Percentiles rank a stretch among this genome's conserved stretches.
Evolutionary conservation across 2,797 vertebrate species (phyloP).

Genomic region (Poeciliopsis gracilis): DNA sequence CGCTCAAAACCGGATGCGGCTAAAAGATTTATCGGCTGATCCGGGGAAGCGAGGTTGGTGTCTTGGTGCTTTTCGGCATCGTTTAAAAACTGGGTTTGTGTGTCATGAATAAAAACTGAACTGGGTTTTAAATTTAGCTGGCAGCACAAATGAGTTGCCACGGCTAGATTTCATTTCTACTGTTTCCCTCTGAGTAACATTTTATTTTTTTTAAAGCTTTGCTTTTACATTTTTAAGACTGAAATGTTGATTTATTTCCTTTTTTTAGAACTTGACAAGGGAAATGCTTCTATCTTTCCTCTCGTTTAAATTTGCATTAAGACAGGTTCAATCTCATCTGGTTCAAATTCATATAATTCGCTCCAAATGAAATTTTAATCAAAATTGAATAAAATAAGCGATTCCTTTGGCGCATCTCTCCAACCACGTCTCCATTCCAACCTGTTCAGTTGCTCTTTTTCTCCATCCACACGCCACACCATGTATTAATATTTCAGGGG

Average conservation of each 20-base stretch:
- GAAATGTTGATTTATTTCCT: neutral
- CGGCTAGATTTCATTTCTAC: too few species aligned
- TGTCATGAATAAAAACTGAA: neutral
- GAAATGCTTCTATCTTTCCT: neutral
- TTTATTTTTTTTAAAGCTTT: neutral
- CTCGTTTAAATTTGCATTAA: neutral
- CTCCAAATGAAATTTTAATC: neutral
- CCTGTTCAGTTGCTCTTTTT: constrained; percentile 6
- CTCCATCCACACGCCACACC: constrained; percentile 24
- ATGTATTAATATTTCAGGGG: constrained; percentile 77
- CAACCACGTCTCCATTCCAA: constrained; percentile 13
- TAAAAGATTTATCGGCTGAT: neutral
- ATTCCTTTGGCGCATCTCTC: neutral
- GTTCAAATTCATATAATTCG: neutral
- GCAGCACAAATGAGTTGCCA: neutral
- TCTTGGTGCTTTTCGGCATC: neutral
- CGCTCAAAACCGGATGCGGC: neutral
- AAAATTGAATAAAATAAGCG: neutral
- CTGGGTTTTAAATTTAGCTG: neutral
- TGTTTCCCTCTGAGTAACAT: neutral
- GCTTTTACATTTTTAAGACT: neutral
- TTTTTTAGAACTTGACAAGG: neutral
- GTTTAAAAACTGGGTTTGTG: neutral
- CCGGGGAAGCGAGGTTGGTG: neutral
- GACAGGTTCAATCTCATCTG: neutral